Base-by-base conservation (phyloP, 2,888 invertebrate genomes). In the Drosophila meridionalis region DNA sequence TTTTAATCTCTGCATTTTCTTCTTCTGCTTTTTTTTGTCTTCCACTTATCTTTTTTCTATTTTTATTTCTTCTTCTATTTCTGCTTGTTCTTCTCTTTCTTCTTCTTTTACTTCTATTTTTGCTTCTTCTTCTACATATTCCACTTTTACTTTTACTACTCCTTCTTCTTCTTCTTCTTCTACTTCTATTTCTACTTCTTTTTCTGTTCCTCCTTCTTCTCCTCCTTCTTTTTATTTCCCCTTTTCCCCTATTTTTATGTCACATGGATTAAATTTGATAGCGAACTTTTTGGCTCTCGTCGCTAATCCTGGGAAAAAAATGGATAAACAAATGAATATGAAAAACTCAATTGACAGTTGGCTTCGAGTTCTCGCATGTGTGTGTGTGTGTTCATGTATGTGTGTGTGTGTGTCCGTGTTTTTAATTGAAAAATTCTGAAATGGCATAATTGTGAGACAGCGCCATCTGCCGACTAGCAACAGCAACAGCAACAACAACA, bases 341-440 rank as follows among this genome's bases (percentile, higher is more conserved):
- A 38, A 28, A 47, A 28, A 11, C 26, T 63, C 34, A 40, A 70
- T 63, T 73, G 80, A 77, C 77, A 69, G 63, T 43, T 40, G 40
- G 11, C 32, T 32, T 62, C 52, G 32, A 50, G 32, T 28, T 48
- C 48, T 12, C 14, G 7, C 1, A 7, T 38, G 50, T 43, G 40
- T 45, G 57, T 30, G 43, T 55, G 28, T 40, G 20, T 20, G 20
- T 20, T 20, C 1, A 7, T 38, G 50, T 43, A 34, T 45, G 57
- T 30, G 42, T 42, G 57, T 30, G 42, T 42, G 20, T 47, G 28
- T 53, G 62, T 56, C 11, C 20, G 58, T 52, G 34, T 5, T 20
- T 89, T 77, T 84, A 89, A 89, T 89, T 89, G 89, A 87, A 87
- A 84, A 82, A 87, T 89, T 77, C 65, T 78, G 80, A 89, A 86